These are phyloP conservation scores for Paralvinella palmiformis DNA, from an alignment of 1,140 invertebrate genomes.

Conservation along the genomic window DNA sequence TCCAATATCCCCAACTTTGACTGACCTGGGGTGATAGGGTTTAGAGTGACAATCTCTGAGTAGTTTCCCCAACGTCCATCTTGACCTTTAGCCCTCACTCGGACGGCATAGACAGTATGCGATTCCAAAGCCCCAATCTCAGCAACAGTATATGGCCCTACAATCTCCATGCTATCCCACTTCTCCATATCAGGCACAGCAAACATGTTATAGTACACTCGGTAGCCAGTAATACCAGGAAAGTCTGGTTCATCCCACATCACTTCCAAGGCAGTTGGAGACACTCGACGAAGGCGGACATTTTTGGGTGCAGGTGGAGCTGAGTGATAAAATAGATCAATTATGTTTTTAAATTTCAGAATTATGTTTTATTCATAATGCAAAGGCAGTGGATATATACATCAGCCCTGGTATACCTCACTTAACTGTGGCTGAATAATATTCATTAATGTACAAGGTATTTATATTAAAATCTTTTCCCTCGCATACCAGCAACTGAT, in stretches of 20 bases:
- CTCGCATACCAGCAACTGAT: too few relatives aligned
- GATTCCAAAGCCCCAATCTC: slow-evolving; percentile 86
- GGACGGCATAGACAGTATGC: slow-evolving; percentile 85
- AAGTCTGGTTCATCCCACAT: slow-evolving; percentile 82
- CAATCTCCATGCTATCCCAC: slow-evolving; percentile 39
- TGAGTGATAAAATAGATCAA: background rate
- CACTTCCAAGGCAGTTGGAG: slow-evolving; percentile 79
- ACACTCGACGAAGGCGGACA: slow-evolving; percentile 60
- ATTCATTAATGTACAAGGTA: too few relatives aligned
- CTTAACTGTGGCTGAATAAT: too few relatives aligned
- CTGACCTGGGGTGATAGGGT: background rate
- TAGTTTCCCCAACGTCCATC: slow-evolving; percentile 41
- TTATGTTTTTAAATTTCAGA: too few relatives aligned
- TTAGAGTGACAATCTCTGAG: slow-evolving; percentile 24
- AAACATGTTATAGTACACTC: slow-evolving; percentile 48
- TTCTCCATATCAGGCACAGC: slow-evolving; percentile 31
- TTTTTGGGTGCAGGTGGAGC: slow-evolving; percentile 80
- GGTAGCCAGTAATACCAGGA: slow-evolving; percentile 74
- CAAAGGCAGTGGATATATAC: too few relatives aligned
- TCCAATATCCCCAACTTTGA: too few relatives aligned
- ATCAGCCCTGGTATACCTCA: too few relatives aligned
- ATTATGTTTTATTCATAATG: too few relatives aligned
- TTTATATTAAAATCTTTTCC: too few relatives aligned
- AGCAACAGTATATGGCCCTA: slow-evolving; percentile 37
- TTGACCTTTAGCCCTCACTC: slow-evolving; percentile 56